Conservation (phyloP, 2,113 vertebrate genomes). For the Cyprinodon tularosa region DNA sequence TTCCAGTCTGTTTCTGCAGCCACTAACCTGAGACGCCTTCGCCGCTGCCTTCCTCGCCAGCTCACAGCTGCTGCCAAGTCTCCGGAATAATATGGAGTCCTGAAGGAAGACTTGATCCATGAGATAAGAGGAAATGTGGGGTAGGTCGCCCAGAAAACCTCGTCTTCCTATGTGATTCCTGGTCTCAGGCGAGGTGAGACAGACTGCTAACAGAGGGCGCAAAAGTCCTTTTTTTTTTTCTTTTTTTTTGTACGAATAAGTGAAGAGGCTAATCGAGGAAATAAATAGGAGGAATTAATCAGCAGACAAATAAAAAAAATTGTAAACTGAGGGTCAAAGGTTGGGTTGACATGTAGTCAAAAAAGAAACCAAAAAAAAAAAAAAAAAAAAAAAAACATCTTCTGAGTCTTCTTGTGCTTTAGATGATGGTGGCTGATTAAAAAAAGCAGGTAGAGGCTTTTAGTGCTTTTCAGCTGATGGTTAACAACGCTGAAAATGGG, state of each 20-base stretch:
- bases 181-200: slow-evolving; percentile 75
- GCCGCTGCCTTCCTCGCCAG: slow-evolving; percentile 74
- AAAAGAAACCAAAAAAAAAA: too few relatives aligned
- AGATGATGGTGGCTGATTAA: too few relatives aligned
- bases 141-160: slow-evolving; percentile 81
- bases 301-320: slow-evolving; percentile 55
- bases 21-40: slow-evolving; percentile 85
- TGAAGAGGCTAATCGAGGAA: slow-evolving; percentile 52
- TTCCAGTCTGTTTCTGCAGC: too few relatives aligned
- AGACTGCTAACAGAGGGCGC: slow-evolving; percentile 80
- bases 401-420: slow-evolving; percentile 59
- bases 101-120: slow-evolving; percentile 99
- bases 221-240: slow-evolving; percentile 80
- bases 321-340: slow-evolving; percentile 35
- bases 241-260: slow-evolving; percentile 48
- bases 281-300: slow-evolving; percentile 71
- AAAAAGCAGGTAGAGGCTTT: too few relatives aligned
- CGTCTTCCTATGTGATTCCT: slow-evolving; percentile 85
- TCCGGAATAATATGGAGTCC: slow-evolving; percentile 83
- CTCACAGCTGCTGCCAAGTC: slow-evolving; percentile 83
- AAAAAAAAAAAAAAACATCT: slow-evolving; percentile 43
- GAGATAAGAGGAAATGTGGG: slow-evolving; percentile 90
- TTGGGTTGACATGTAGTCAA: slow-evolving; percentile 19
- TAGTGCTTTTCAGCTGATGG: slow-evolving; percentile 40
- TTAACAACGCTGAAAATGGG: slow-evolving; percentile 28